Percentiles rank a stretch among this genome's conserved stretches.
phyloP scores from a whole-genome alignment of 2,113 vertebrate species.

The Naja naja region DNA sequence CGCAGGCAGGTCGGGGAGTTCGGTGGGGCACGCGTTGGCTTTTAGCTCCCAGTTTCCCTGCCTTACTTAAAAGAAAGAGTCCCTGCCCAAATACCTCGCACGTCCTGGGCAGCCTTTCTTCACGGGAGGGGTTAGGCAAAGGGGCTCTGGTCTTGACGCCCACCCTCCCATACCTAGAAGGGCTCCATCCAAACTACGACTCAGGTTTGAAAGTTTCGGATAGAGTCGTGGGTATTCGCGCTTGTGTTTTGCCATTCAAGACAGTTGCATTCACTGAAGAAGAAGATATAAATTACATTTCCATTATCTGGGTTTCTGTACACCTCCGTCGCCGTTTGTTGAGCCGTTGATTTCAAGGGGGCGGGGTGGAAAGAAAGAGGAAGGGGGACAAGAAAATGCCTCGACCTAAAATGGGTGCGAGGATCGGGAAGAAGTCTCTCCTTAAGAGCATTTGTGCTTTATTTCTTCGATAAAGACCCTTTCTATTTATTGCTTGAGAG shows the following conservation, averaged over 20 bases:
- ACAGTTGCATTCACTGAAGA: background rate
- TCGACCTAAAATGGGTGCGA: background rate
- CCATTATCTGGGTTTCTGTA: background rate
- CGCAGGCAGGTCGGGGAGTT: background rate
- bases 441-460: background rate
- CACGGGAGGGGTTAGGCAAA: background rate
- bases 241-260: background rate
- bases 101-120: background rate
- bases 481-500: background rate
- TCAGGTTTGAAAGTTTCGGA: background rate
- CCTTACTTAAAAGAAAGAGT: background rate
- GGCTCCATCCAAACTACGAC: background rate
- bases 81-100: background rate
- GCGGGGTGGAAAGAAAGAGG: fast-evolving
- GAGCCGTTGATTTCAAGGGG: background rate
- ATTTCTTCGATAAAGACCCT: background rate
- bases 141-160: background rate
- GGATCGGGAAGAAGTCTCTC: background rate
- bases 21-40: background rate
- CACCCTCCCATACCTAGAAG: background rate
- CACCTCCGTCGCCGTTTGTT: background rate
- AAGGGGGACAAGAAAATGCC: background rate
- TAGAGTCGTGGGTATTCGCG: background rate
- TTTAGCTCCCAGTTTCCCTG: background rate
- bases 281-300: background rate